Conservation (phyloP, 1,140 invertebrate genomes). For the Thrips palmi region DNA sequence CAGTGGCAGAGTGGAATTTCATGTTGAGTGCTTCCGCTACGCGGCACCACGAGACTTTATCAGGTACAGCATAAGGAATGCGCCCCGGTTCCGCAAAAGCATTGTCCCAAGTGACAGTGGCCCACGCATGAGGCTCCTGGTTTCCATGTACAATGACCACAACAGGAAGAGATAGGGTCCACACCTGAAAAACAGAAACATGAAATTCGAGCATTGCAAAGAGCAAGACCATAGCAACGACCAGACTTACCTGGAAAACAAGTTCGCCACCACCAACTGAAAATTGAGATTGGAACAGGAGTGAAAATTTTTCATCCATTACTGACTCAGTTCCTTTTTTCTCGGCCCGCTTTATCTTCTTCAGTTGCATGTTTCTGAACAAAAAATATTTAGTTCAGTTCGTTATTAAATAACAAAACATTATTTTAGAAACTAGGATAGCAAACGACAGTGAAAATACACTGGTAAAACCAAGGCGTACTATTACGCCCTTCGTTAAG, state of each 20-base stretch:
- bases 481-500: too few relatives aligned
- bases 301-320: constrained; percentile 93
- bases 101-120: constrained; percentile 95
- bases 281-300: constrained; percentile 85
- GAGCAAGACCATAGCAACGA: too few relatives aligned
- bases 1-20: constrained; percentile 74
- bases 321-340: constrained; percentile 91
- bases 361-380: constrained; percentile 75
- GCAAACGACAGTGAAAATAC: too few relatives aligned
- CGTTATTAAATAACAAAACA: too few relatives aligned
- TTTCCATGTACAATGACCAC: constrained; percentile 98
- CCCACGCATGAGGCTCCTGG: constrained; percentile 94
- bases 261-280: constrained; percentile 79
- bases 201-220: too few relatives aligned
- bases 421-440: too few relatives aligned
- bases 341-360: constrained; percentile 85
- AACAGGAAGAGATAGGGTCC: constrained; percentile 87
- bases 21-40: constrained; percentile 76
- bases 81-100: constrained; percentile 84
- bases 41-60: constrained; percentile 69
- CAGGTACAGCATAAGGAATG: constrained; percentile 76
- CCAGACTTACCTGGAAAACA: constrained; percentile 60
- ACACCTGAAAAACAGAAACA: constrained; percentile 36
- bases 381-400: constrained; percentile 11
- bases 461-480: too few relatives aligned